Conservation (phyloP, 2,888 invertebrate genomes). For the Hecatera dysodea region DNA sequence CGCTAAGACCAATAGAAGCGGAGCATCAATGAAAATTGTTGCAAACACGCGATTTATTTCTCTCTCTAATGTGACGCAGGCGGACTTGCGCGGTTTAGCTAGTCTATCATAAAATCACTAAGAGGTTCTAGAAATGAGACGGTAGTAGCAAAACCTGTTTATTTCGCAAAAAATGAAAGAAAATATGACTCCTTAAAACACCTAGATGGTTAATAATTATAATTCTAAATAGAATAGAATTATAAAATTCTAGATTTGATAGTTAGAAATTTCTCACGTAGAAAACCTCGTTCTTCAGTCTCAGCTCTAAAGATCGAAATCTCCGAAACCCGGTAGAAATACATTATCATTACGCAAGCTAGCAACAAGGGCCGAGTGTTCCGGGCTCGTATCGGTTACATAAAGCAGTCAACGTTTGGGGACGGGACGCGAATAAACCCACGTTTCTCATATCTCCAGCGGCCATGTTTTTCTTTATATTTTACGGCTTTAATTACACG, state of each 20-base stretch:
- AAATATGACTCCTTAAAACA: no score
- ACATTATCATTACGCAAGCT: constrained; percentile 49
- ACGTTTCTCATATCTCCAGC: constrained; percentile 18
- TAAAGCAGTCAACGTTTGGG: constrained; percentile 30
- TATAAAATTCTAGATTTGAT: not conserved
- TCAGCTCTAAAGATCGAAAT: constrained; percentile 29
- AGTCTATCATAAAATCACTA: not conserved
- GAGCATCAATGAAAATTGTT: no score
- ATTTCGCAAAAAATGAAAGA: no score
- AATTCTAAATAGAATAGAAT: no score
- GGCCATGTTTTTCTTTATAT: constrained; percentile 27
- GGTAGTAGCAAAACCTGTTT: no score
- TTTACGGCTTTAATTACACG: constrained; percentile 8
- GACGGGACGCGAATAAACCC: constrained; percentile 32
- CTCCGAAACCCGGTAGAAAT: constrained; percentile 25
- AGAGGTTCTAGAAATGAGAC: not conserved
- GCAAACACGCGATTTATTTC: no score
- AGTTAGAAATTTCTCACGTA: constrained; percentile 4
- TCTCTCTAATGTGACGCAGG: no score
- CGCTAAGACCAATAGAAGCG: no score
- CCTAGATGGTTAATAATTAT: no score
- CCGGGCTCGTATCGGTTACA: constrained; percentile 34
- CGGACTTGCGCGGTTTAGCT: no score
- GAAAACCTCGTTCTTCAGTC: not conserved
- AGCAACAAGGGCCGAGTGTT: constrained; percentile 35